A percentile compares a stretch with the other conserved stretches of the same genome.
These are phyloP conservation scores for Telenomus remus DNA, from an alignment of 1,140 invertebrate species.

Conservation along the genomic window DNA sequence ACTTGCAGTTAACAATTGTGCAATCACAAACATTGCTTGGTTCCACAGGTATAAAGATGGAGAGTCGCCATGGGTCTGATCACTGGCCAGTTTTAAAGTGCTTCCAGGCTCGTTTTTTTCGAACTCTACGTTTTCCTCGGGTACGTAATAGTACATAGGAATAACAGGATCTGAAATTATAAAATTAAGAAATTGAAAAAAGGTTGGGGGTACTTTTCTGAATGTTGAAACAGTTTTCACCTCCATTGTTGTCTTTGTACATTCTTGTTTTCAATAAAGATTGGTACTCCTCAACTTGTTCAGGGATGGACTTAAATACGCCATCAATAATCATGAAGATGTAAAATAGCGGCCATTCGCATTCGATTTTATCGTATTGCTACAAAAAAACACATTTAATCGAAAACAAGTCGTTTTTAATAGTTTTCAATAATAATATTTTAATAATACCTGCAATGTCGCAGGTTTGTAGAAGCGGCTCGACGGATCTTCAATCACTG, in stretches of 20 bases:
- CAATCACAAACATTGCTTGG: slow-evolving; percentile 95
- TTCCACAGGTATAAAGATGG: slow-evolving; percentile 88
- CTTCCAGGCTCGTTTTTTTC: slow-evolving; percentile 85
- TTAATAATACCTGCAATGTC: slow-evolving; percentile 80
- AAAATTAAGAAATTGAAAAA: not conserved
- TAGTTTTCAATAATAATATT: too few relatives aligned
- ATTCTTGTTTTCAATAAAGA: slow-evolving; percentile 86
- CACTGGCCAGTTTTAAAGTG: slow-evolving; percentile 79
- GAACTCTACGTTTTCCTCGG: slow-evolving; percentile 84
- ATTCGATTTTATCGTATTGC: slow-evolving; percentile 97
- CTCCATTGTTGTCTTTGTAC: slow-evolving; percentile 85
- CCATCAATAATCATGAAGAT: slow-evolving; percentile 97
- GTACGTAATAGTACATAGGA: slow-evolving; percentile 93
- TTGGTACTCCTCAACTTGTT: slow-evolving; percentile 94
- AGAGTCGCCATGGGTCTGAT: slow-evolving; percentile 69
- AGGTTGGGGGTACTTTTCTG: not conserved
- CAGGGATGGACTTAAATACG: slow-evolving; percentile 90
- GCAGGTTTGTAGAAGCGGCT: slow-evolving; percentile 83
- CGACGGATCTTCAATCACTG: slow-evolving; percentile 88
- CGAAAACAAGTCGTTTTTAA: too few relatives aligned
- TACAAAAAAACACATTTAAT: slow-evolving; percentile 67
- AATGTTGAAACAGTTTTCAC: slow-evolving; percentile 75
- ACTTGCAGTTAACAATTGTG: slow-evolving; percentile 91
- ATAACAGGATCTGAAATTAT: slow-evolving; percentile 80
- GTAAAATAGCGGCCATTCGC: slow-evolving; percentile 98